Base-by-base conservation (phyloP, 2,113 vertebrate genomes). In the Turdus rufiventris region DNA sequence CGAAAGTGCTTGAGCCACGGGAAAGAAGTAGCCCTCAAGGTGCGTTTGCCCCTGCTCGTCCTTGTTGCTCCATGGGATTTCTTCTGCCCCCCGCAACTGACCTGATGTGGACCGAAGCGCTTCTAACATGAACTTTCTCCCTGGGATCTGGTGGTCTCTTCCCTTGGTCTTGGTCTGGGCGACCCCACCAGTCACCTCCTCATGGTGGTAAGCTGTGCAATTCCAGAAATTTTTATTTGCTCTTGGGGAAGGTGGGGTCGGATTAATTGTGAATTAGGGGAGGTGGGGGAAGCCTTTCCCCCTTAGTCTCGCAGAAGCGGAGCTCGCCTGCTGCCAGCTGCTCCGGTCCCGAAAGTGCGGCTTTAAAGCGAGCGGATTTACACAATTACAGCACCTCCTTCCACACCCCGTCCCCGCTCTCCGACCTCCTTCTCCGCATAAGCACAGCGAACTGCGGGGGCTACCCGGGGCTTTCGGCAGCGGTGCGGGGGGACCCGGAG, bases 121-220 rank as follows among this genome's bases (percentile, higher is more conserved):
- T 96, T 97, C 96, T 98, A 99, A 98, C 98, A 99, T 99, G 99
- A 99, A 98, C 98, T 97, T 98, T 98, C 96, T 98, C 93, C 89
- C 97, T 96, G 98, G 98, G 97, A 96, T 99, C 97, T 99, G 98
- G 97, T 97, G 99, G 93, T 98, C 98, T 97, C 96, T 99, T 86
- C 98, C 98, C 92, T 97, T 98, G 82, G 96, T 98, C 91, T 83
- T 98, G 96, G 97, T 98, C 97, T 98, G 98, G 98, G 95, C 98
- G 95, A 97, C 97, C 94, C 98, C 98, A 56, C 98, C 97, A 89
- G 98, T 99, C 97, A 97, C 98, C 93, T 98, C 98, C 96, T 99
- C 99, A 98, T 99, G 99, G 99, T 99, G 99, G 99, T 99, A 97
- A 99, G 99, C 98, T 93, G 29, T 77, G 85, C 82, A 57, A 72